These are phyloP conservation scores for Leucozona laternaria DNA, from an alignment of 2,888 invertebrate species.

Conservation along the genomic window DNA sequence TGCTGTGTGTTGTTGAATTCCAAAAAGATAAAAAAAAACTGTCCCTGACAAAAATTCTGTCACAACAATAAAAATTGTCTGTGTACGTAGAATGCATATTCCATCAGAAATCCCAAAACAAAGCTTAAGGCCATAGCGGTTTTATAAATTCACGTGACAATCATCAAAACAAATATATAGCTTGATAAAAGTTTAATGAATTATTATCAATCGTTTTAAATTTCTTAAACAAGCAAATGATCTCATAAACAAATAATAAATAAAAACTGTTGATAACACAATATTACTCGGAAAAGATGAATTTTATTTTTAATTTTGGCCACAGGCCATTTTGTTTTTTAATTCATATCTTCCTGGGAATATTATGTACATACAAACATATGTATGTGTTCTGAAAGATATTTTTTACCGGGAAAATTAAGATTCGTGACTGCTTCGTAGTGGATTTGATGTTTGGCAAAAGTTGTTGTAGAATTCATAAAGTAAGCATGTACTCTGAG, in stretches of 20 bases:
- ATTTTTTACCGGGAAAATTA: background rate
- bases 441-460: no score
- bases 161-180: background rate
- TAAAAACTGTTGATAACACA: background rate
- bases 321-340: background rate
- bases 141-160: constrained; percentile 10
- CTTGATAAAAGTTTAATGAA: background rate
- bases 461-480: no score
- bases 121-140: background rate
- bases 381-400: no score
- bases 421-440: no score
- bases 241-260: background rate
- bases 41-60: background rate
- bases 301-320: background rate
- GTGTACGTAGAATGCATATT: background rate
- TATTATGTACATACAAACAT: no score
- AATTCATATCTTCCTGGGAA: background rate
- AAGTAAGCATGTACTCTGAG: no score
- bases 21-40: background rate
- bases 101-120: background rate
- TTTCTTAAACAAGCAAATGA: background rate
- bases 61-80: background rate
- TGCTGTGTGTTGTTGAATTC: background rate
- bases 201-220: background rate
- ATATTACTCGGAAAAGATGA: background rate